phyloP scores from a whole-genome alignment of 2,888 invertebrate species.

The Reticulitermes lucifugus region DNA sequence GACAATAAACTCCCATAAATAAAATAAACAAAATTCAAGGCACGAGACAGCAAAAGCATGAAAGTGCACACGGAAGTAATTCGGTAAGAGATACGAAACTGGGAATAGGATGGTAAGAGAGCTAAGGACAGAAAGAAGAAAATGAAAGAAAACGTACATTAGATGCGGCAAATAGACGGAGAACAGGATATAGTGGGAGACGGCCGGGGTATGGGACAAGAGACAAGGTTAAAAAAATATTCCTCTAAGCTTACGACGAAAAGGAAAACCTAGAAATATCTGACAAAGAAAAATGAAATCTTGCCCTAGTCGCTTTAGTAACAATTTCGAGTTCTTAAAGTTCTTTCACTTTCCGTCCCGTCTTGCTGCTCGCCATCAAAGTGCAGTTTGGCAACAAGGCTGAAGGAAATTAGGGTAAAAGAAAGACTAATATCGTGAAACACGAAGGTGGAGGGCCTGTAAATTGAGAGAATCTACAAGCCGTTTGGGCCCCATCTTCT shows the following conservation, averaged over 20 bases:
- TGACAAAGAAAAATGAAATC: slow-evolving; percentile 30
- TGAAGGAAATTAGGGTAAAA: slow-evolving; percentile 10
- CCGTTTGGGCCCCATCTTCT: too few species aligned
- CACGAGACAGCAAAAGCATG: background rate
- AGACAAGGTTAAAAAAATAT: slow-evolving; percentile 14
- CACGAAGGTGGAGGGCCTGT: background rate
- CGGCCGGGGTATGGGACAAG: background rate
- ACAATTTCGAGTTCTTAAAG: background rate
- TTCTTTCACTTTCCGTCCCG: background rate
- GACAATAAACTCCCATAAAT: background rate
- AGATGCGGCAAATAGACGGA: background rate
- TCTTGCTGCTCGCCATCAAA: background rate
- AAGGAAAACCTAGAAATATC: slow-evolving; percentile 5
- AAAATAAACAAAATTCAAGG: slow-evolving; percentile 1
- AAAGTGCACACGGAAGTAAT: slow-evolving; percentile 12
- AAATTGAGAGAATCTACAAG: background rate
- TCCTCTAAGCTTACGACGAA: slow-evolving; percentile 15
- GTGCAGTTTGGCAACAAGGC: slow-evolving; percentile 4
- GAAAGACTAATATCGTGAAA: slow-evolving; percentile 11
- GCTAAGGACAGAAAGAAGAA: background rate
- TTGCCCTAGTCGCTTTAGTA: slow-evolving; percentile 22
- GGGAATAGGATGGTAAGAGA: background rate
- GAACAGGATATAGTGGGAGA: background rate
- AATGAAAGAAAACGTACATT: background rate
- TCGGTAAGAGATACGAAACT: slow-evolving; percentile 2